phyloP scores from a whole-genome alignment of 2,797 vertebrate genomes.

The Crypturellus tataupa region DNA sequence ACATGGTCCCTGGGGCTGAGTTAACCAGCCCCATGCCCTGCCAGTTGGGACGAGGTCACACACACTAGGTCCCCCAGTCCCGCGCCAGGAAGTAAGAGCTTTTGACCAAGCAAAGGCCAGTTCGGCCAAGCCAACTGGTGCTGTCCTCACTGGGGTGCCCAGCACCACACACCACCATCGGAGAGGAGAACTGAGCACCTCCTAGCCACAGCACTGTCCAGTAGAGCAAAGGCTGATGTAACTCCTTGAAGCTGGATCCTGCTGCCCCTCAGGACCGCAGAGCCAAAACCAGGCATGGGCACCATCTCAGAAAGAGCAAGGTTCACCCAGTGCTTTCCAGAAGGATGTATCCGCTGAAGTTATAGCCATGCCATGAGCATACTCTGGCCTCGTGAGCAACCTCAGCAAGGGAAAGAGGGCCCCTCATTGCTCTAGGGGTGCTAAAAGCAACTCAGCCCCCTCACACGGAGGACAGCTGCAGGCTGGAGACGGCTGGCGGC shows the following conservation, averaged over 20 bases:
- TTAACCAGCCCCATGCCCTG: not conserved
- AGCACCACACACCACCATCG: too few relatives aligned
- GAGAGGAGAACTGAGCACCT: not conserved
- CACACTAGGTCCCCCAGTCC: not conserved
- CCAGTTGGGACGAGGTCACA: not conserved
- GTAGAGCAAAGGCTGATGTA: not conserved
- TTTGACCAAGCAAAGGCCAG: not conserved
- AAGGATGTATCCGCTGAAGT: accelerated
- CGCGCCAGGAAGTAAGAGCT: not conserved
- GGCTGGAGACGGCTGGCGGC: not conserved
- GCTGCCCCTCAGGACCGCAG: not conserved
- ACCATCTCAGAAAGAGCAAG: accelerated
- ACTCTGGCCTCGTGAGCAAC: accelerated
- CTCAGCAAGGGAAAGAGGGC: not conserved
- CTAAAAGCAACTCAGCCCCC: not conserved
- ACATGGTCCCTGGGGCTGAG: not conserved
- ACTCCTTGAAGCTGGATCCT: not conserved
- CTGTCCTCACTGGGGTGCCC: not conserved
- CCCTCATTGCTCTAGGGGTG: not conserved
- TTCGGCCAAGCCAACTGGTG: not conserved
- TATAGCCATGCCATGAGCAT: not conserved
- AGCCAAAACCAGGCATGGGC: not conserved
- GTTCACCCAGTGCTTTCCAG: not conserved
- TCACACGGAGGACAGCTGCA: not conserved
- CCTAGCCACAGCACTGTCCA: accelerated